Base-by-base conservation (phyloP, 2,797 vertebrate species). In the Oreochromis mossambicus region DNA sequence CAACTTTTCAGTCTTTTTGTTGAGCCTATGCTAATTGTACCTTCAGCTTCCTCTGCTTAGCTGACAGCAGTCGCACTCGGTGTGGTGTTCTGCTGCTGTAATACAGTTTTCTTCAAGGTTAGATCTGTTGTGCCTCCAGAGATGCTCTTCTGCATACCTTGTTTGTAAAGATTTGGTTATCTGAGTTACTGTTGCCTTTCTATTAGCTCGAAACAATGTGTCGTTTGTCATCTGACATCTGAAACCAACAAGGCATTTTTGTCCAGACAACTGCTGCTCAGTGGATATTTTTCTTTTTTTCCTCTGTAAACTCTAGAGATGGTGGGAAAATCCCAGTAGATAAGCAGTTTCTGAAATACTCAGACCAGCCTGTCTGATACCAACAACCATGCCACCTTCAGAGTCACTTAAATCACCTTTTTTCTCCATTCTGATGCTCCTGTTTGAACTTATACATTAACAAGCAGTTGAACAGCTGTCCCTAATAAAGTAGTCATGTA, bases 401-500 rank as follows among this genome's bases (percentile, higher is more conserved):
- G 2, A 0, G 32, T 63, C 58, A 63, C 58, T 63, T 36, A 63
- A 63, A 36, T 63, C 32, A 36, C n/a, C 12, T 19, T 36, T 63
- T 34, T 63, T 0, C 32, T 36, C 32, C 58, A 63, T 36, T 11
- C 17, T 7, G 29, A 61, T 61, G 29, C 17, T 34, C 17, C 1
- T 26, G 11, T 61, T 61, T 0, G 56, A 61, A 34, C 32, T 32
- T 34, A 10, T 58, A 8, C 32, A 58, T 58, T 58, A 34, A 0
- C 56, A 34, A 58, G 56, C 56, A 58, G 56, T 58, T 58, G 56
- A 58, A 58, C 55, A 2, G 0, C 2, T 61, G 29, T 19, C 2
- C 0, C 29, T 61, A 61, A 61, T 61, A 61, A 11, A 34, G 8
- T 61, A 32, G 5, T 32, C 8, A 58, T 26, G 29, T 58, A 26